A percentile compares a stretch with the other conserved stretches of the same genome.
Evolutionary conservation across 2,888 invertebrate genomes (phyloP).

Genomic region (Phytoseiulus persimilis): DNA sequence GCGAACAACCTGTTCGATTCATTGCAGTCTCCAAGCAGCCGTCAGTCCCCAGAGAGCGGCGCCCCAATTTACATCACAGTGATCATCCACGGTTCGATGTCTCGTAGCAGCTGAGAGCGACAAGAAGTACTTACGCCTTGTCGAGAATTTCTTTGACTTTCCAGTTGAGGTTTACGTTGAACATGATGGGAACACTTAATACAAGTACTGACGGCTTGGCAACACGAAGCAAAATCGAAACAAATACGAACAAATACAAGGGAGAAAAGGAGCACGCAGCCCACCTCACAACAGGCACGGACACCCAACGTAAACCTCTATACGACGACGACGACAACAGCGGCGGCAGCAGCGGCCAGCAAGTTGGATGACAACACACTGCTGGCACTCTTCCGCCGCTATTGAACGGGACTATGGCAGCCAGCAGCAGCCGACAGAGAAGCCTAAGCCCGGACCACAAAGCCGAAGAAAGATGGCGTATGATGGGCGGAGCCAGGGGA

Average conservation of each 20-base stretch:
- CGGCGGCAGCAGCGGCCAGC: neutral
- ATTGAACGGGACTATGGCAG: no score
- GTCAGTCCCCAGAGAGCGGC: neutral
- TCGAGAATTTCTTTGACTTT: constrained; percentile 32
- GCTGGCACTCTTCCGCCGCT: no score
- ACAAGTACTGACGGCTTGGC: neutral
- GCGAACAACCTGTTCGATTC: neutral
- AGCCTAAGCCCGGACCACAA: no score
- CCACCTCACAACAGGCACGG: neutral
- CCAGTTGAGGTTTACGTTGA: constrained; percentile 32
- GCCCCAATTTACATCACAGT: neutral
- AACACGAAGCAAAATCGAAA: neutral
- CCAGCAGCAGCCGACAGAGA: no score
- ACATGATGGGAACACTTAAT: neutral
- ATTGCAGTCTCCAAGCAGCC: neutral
- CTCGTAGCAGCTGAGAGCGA: neutral
- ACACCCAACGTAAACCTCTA: constrained; percentile 5
- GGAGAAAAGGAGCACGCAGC: neutral
- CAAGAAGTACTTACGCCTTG: neutral
- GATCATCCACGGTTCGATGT: neutral
- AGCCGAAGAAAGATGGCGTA: no score
- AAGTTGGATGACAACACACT: neutral
- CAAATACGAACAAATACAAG: neutral
- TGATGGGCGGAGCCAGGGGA: no score
- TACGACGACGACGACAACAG: neutral